Evolutionary conservation across 2,888 invertebrate genomes (phyloP), one percentile per base, ranked within the genome.

Genomic region (Drosophila helvetica): DNA sequence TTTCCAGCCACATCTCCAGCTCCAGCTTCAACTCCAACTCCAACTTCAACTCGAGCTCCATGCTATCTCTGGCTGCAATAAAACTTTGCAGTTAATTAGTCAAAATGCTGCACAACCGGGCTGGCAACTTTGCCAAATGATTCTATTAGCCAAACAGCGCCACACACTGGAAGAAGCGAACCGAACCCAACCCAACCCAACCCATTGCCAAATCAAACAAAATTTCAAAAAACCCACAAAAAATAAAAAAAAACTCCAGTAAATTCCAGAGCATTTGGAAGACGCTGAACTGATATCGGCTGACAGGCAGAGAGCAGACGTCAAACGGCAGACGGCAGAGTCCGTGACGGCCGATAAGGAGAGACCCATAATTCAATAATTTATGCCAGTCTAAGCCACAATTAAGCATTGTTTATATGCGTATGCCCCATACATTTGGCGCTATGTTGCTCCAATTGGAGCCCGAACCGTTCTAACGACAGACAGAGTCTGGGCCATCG

Each of bases 81-180:
- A 78, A 78, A 78, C 76, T 79, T 79, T 75, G 78, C 74, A 79
- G 86, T 85, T 85, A 84, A 85, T 85, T 85, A 85, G 84, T 86
- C 84, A 86, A 85, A 86, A 84, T 84, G 84, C 75, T 85, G 82
- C 76, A 64, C 63, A 79, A 82, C 82, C 82, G 82, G 82, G 74
- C 78, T 69, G 64, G 70, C 82, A 79, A 75, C 68, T 79, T 80
- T 58, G 55, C 68, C 74, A 74, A 80, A 67, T 77, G 67, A 77
- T 84, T 84, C 78, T 82, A 82, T 82, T 82, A 81, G 53, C 63
- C 74, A 52, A 25, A 27, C 22, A 59, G 57, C 38, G 48, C 57
- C 60, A 65, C 59, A 64, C 47, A 60, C 60, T 57, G 48, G 56
- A 55, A 50, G 63, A 64, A 51, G 38, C 38, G 56, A 61, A 52